Conservation (phyloP, 1,140 invertebrate species). For the Plodia interpunctella region DNA sequence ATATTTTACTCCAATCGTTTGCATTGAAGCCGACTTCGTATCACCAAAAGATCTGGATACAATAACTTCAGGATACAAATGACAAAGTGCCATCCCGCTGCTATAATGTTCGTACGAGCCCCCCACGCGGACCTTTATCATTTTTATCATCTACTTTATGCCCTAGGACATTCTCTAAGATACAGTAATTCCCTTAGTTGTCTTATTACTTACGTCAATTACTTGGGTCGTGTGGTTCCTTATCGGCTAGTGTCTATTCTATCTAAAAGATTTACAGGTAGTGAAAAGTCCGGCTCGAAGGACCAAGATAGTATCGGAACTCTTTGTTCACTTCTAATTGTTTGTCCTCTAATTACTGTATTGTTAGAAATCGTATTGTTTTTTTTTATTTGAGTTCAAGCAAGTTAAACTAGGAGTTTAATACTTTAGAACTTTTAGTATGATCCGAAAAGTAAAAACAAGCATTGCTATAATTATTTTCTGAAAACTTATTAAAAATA, state of each 20-base stretch:
- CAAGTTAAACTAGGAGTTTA: not conserved
- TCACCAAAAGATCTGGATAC: too few species aligned
- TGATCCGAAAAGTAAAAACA: too few species aligned
- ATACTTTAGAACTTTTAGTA: too few species aligned
- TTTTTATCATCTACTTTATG: slow-evolving; percentile 44
- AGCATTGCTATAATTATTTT: too few species aligned
- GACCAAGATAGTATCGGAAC: slow-evolving; percentile 34
- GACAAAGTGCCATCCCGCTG: not conserved
- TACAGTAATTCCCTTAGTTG: slow-evolving; percentile 39
- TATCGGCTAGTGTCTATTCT: slow-evolving; percentile 44
- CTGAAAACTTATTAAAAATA: too few species aligned
- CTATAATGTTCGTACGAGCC: not conserved
- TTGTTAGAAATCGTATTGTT: slow-evolving; percentile 14
- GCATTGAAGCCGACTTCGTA: too few species aligned
- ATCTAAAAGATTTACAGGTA: slow-evolving; percentile 59
- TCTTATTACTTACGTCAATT: slow-evolving; percentile 58
- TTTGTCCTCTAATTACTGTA: slow-evolving; percentile 21
- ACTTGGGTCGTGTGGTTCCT: slow-evolving; percentile 45
- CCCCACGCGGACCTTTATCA: slow-evolving; percentile 10
- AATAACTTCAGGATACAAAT: not conserved
- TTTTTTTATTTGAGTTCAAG: not conserved
- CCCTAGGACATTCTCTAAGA: slow-evolving; percentile 42
- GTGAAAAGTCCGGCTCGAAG: slow-evolving; percentile 43
- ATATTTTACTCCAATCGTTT: too few species aligned
- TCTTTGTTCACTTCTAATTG: slow-evolving; percentile 28